These are phyloP conservation scores for Volucella inflata DNA, from an alignment of 2,888 invertebrate genomes.

Conservation along the genomic window DNA sequence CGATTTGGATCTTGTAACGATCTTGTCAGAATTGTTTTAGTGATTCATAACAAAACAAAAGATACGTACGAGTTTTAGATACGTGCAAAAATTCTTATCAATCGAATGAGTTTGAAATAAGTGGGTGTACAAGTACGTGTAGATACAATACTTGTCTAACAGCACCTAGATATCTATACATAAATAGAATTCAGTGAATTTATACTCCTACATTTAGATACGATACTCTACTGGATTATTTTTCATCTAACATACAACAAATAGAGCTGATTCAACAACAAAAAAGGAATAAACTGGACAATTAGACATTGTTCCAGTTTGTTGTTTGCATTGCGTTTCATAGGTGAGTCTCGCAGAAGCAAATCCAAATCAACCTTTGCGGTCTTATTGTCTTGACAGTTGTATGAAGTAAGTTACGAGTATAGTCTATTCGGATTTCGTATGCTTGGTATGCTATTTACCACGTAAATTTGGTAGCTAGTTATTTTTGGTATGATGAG, in stretches of 20 bases:
- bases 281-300: conserved; percentile 66
- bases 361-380: conserved; percentile 42
- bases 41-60: conserved; percentile 33
- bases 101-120: background rate
- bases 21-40: conserved; percentile 29
- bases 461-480: background rate
- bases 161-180: conserved; percentile 22
- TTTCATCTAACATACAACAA: too few relatives aligned
- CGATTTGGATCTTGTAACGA: conserved; percentile 22
- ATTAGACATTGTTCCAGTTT: conserved; percentile 45
- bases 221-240: conserved; percentile 44
- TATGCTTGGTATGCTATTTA: too few relatives aligned
- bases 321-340: conserved; percentile 42
- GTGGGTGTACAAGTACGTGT: conserved; percentile 34
- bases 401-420: conserved; percentile 13
- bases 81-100: conserved; percentile 27
- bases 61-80: conserved; percentile 6
- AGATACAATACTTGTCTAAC: conserved; percentile 20
- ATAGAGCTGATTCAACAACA: conserved; percentile 64
- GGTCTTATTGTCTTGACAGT: background rate
- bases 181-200: conserved; percentile 15
- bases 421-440: background rate
- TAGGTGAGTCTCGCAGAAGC: conserved; percentile 58
- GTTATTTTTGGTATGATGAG: conserved; percentile 3
- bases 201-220: background rate